Conservation (phyloP, 1,140 invertebrate genomes). For the Amyelois transitella region DNA sequence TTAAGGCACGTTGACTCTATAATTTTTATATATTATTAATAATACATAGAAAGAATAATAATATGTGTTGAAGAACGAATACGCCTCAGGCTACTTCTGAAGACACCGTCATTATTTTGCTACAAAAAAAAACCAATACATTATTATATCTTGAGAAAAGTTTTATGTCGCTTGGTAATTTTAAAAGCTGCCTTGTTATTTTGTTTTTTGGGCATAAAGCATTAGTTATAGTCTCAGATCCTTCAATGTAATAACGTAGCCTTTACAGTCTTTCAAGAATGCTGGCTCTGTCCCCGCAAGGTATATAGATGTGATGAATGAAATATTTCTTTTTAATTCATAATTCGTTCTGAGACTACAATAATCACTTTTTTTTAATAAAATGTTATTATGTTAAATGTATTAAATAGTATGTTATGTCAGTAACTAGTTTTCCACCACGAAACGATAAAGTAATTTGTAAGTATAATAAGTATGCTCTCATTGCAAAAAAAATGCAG, state of each 20-base stretch:
- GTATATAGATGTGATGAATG: too few relatives aligned
- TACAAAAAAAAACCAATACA: conserved; percentile 28
- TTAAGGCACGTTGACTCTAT: conserved; percentile 16
- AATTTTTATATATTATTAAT: conserved; percentile 4
- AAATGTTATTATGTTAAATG: not conserved
- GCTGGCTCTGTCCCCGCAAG: too few relatives aligned
- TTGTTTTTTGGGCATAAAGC: not conserved
- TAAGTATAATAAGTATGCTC: too few relatives aligned
- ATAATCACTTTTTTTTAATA: not conserved
- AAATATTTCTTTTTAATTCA: not conserved
- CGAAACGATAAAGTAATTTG: too few relatives aligned
- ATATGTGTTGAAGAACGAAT: not conserved
- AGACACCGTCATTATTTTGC: conserved; percentile 22
- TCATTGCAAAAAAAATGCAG: too few relatives aligned
- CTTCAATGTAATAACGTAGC: too few relatives aligned
- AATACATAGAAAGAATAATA: conserved; percentile 6
- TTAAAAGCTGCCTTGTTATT: not conserved
- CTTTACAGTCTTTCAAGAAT: too few relatives aligned
- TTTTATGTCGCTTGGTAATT: not conserved
- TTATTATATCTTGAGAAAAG: conserved; percentile 2
- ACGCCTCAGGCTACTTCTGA: conserved; percentile 19
- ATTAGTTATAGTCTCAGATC: not conserved
- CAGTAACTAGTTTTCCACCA: too few relatives aligned
- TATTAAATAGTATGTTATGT: too few relatives aligned
- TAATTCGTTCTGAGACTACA: not conserved